A percentile compares a stretch with the other conserved stretches of the same genome.
Evolutionary conservation across 2,113 vertebrate genomes (phyloP).

Genomic region (Pleuronectes platessa): DNA sequence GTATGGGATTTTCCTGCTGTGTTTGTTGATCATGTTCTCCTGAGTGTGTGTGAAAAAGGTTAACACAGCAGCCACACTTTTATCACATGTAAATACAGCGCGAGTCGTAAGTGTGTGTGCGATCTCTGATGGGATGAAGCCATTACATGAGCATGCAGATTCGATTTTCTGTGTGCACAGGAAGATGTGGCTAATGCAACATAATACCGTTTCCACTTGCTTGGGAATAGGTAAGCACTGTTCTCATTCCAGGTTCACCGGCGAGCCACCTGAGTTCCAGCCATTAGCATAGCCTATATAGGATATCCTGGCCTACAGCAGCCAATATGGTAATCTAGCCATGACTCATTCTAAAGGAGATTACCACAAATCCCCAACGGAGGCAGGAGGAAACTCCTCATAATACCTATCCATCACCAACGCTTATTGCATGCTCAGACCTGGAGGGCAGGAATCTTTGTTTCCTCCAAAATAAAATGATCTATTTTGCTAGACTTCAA

Average conservation of each 20-base stretch:
- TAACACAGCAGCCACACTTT: conserved; percentile 9
- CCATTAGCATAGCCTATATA: conserved; percentile 68
- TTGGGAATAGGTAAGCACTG: conserved; percentile 42
- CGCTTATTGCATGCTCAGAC: conserved; percentile 64
- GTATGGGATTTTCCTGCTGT: background rate
- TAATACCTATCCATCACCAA: conserved; percentile 73
- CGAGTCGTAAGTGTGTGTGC: conserved; percentile 32
- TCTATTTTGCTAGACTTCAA: conserved; percentile 10
- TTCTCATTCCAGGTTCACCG: conserved; percentile 50
- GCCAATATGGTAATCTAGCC: conserved; percentile 69
- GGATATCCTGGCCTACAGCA: conserved; percentile 75
- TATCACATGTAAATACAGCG: conserved; percentile 26
- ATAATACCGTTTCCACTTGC: conserved; percentile 27
- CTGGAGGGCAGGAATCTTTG: conserved; percentile 51
- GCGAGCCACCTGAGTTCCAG: conserved; percentile 45
- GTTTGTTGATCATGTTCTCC: conserved; percentile 19
- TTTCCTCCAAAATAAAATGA: conserved; percentile 55
- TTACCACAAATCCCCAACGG: conserved; percentile 76
- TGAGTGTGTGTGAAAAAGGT: conserved; percentile 18
- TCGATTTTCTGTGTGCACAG: conserved; percentile 35
- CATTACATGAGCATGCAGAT: conserved; percentile 45
- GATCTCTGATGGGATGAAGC: conserved; percentile 41
- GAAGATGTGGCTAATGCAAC: conserved; percentile 38
- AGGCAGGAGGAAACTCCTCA: conserved; percentile 71
- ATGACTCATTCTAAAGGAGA: conserved; percentile 77